Evolutionary conservation across 2,888 invertebrate genomes (phyloP).

Genomic region (Aspidapion aeneum): DNA sequence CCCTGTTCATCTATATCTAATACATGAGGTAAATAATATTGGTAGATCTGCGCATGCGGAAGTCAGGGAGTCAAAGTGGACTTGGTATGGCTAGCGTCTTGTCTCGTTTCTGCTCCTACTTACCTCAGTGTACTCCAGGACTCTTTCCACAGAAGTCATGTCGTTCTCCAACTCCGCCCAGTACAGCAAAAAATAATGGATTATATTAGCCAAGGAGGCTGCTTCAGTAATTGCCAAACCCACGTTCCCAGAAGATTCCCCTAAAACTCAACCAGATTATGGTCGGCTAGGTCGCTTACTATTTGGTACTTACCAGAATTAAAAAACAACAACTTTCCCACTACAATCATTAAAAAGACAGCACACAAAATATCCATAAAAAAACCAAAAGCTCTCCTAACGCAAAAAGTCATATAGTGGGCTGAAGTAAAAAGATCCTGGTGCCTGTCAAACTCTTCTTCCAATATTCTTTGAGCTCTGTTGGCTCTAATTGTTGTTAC

Average conservation of each 20-base stretch:
- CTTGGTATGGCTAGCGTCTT: too few species aligned
- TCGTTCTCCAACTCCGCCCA: constrained; percentile 76
- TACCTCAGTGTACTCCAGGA: constrained; percentile 50
- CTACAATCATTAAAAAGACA: constrained; percentile 32
- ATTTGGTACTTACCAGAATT: constrained; percentile 27
- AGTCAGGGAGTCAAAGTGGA: too few species aligned
- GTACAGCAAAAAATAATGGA: constrained; percentile 65
- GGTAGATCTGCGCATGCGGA: too few species aligned
- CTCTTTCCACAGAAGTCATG: constrained; percentile 87
- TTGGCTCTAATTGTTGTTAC: constrained; percentile 44
- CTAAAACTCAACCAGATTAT: too few species aligned
- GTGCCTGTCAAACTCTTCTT: constrained; percentile 42
- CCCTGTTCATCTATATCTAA: too few species aligned
- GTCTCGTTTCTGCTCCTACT: too few species aligned
- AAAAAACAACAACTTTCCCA: constrained; percentile 31
- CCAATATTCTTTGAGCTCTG: constrained; percentile 40
- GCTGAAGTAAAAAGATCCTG: constrained; percentile 42
- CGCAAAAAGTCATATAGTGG: constrained; percentile 35
- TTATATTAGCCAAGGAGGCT: constrained; percentile 57
- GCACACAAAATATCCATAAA: constrained; percentile 39
- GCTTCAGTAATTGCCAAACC: constrained; percentile 51
- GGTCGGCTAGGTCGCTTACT: too few species aligned
- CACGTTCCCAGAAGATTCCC: constrained; percentile 49
- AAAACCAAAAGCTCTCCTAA: constrained; percentile 46
- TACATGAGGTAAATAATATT: too few species aligned